A percentile compares a stretch with the other conserved stretches of the same genome.
These are phyloP conservation scores for Zele albiditarsus DNA, from an alignment of 2,888 invertebrate species.

Conservation along the genomic window DNA sequence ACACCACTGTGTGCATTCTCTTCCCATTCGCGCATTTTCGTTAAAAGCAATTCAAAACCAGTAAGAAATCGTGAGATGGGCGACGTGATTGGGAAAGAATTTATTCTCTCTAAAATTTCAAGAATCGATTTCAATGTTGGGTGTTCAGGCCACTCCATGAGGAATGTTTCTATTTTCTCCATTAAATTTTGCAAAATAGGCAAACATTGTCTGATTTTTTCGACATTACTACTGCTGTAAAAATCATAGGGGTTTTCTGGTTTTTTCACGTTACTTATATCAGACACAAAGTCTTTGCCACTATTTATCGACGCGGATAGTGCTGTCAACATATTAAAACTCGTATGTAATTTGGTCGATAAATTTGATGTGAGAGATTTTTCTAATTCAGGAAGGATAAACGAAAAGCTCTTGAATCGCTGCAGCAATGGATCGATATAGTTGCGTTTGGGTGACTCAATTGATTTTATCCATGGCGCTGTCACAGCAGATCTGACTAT, in stretches of 20 bases:
- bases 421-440: constrained; percentile 76
- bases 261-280: constrained; percentile 49
- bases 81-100: constrained; percentile 83
- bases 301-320: constrained; percentile 74
- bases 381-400: constrained; percentile 51
- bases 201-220: constrained; percentile 83
- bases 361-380: constrained; percentile 65
- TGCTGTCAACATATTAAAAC: constrained; percentile 75
- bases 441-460: constrained; percentile 64
- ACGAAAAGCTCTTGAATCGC: constrained; percentile 76
- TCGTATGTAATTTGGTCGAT: constrained; percentile 73
- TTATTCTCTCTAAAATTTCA: constrained; percentile 79
- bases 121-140: constrained; percentile 87
- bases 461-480: constrained; percentile 77
- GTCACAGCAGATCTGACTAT: constrained; percentile 77
- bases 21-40: constrained; percentile 93
- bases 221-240: constrained; percentile 88
- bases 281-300: constrained; percentile 69
- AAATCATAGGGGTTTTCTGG: constrained; percentile 77
- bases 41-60: constrained; percentile 91
- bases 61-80: constrained; percentile 91
- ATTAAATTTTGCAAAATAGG: constrained; percentile 81
- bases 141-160: constrained; percentile 91
- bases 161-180: constrained; percentile 77
- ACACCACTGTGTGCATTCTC: constrained; percentile 91